A percentile compares a stretch with the other conserved stretches of the same genome.
Conservation (phyloP, 2,888 invertebrate species). For the Scaptomyza tumidula region DNA sequence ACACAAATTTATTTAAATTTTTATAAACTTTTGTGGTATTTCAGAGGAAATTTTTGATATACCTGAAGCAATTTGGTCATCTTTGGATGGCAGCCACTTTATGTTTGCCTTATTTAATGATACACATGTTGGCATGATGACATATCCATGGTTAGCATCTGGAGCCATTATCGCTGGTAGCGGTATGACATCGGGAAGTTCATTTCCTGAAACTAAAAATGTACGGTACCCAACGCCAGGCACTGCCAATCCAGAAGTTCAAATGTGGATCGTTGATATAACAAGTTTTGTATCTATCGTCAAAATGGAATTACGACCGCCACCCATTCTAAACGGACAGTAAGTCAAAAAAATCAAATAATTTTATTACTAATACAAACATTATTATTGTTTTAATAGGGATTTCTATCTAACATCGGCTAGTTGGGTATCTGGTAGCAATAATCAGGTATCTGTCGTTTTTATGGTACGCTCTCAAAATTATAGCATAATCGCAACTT, state of each 20-base stretch:
- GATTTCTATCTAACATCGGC: constrained; percentile 97
- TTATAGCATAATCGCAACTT: constrained; percentile 93
- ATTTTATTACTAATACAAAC: neutral
- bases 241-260: constrained; percentile 93
- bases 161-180: constrained; percentile 87
- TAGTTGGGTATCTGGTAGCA: constrained; percentile 92
- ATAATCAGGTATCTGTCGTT: constrained; percentile 92
- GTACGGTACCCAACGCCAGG: constrained; percentile 95
- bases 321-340: constrained; percentile 91
- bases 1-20: neutral
- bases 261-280: constrained; percentile 92
- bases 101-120: constrained; percentile 95
- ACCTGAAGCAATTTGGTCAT: constrained; percentile 94
- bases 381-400: constrained; percentile 84
- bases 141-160: constrained; percentile 92
- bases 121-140: constrained; percentile 90
- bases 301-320: constrained; percentile 89
- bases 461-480: constrained; percentile 98
- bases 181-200: constrained; percentile 86
- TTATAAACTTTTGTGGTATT: constrained; percentile 45
- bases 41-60: constrained; percentile 94
- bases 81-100: constrained; percentile 91
- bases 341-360: constrained; percentile 85
- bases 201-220: constrained; percentile 92
- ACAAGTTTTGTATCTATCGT: constrained; percentile 88